Base-by-base conservation (phyloP, 2,797 vertebrate genomes). In the Poeciliopsis paucimaculata region DNA sequence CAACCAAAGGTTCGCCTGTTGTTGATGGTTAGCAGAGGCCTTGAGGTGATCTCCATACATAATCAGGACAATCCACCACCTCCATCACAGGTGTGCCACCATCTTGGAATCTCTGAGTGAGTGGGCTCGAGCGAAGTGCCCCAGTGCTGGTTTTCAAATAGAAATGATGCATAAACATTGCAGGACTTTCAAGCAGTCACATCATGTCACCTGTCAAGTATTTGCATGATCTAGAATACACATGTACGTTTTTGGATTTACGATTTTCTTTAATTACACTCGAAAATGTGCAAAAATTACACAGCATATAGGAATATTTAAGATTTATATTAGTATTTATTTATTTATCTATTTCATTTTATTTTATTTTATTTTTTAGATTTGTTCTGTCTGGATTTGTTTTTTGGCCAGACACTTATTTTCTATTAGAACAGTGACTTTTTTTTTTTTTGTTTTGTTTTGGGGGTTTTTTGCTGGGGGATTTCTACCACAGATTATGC, bases 11-110 rank as follows among this genome's bases (percentile, higher is more conserved):
- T 87, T 88, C 87, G 79, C 73, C 51, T 75, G 82, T 84, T 83
- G 81, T 78, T 18, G n/a, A 2, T 79, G 79, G 84, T 87, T 91
- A 74, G 80, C 82, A 18, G 86, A 90, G 89, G 91, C 88, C 92
- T 92, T 73, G 85, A 87, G 88, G 89, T 93, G 91, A 93, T 93
- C 90, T 91, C 89, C 88, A 87, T 90, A 84, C 85, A 84, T 90
- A 92, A 94, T 90, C 89, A 89, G 86, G 84, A 82, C 88, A 83
- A 87, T 89, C 89, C 89, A 92, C 93, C 91, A 92, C 92, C 91
- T 91, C 90, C 85, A 88, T 93, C 92, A 90, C 93, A 94, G 93
- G 92, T 94, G 92, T 64, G 57, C 84, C 31, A 92, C 93, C 93
- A 93, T 94, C 92, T 94, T 94, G 91, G 90, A 92, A 87, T 89